These are phyloP conservation scores for Hypomecis atomaria DNA, from an alignment of 2,888 invertebrate genomes.

Conservation along the genomic window DNA sequence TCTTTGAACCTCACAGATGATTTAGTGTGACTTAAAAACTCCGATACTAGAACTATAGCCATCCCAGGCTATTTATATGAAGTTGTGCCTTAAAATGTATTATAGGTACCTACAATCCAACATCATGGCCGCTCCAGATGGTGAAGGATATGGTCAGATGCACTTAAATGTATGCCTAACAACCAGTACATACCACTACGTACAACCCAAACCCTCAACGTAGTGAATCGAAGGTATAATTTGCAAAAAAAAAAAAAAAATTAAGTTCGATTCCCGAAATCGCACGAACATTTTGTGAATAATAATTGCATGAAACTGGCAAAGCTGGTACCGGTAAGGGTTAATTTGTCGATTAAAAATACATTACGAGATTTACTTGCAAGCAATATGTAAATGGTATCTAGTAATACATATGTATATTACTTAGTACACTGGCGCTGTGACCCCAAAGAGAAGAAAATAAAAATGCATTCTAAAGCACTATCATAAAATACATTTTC, in stretches of 20 bases:
- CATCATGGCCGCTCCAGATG: neutral
- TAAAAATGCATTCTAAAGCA: no score
- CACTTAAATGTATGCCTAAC: conserved; percentile 15
- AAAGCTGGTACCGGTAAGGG: neutral
- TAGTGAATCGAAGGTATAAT: conserved; percentile 33
- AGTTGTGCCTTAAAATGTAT: no score
- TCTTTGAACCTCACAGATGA: no score
- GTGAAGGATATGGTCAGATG: conserved; percentile 17
- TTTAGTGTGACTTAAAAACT: no score
- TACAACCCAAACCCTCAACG: neutral
- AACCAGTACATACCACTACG: neutral
- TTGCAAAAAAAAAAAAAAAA: conserved; percentile 36
- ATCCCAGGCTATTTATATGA: no score
- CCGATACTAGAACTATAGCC: no score
- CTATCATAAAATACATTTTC: no score
- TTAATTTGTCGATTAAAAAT: neutral
- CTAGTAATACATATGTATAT: no score
- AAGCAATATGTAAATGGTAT: neutral
- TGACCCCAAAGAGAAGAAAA: no score
- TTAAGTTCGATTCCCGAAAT: conserved; percentile 27
- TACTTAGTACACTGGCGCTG: no score
- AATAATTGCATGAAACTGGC: conserved; percentile 28
- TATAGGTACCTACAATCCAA: neutral
- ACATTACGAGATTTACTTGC: neutral
- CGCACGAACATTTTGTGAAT: conserved; percentile 31